Base-by-base conservation (phyloP, 2,888 invertebrate species). In the Uloborus plumipes region DNA sequence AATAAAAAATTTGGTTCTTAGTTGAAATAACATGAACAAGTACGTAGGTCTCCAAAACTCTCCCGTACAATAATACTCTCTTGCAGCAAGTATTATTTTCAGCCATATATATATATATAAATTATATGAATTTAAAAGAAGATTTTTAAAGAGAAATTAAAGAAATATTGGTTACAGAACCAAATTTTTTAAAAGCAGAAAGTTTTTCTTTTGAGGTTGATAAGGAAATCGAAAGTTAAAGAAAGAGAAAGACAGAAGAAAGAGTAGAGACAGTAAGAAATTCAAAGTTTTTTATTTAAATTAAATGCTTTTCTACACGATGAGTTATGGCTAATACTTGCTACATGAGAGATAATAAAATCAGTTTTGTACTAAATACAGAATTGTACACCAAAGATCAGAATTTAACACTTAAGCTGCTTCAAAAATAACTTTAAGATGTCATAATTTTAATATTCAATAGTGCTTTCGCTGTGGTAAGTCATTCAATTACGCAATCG, bases 321-420 rank as follows among this genome's bases (percentile, higher is more conserved):
- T 55, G 53, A 72, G 49, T 65, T 49, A 67, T 61, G 69, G 64
- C 53, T 47, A 73, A 73, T 64, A 64, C 80, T 80, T 80, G 80
- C 80, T 80, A 80, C 80, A 80, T 80, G 80, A 80, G 80, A 80
- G 80, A 53, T 64, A 49, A 80, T 67, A 80, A 65, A 65, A 65
- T 51, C 26, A 66, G 47, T 14, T 66, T 66, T 66, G 66, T 22
- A 66, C 66, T 26, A 14, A 20, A 55, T 55, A 55, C 55, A 55
- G n/a, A 20, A 55, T 55, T 55, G 4, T 18, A 55, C 55, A 55
- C 55, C 15, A 55, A 18, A 20, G n/a, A 55, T 18, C 20, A 20
- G 47, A 51, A 51, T 66, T 66, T 14, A 51, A 66, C 66, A 66
- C 51, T 64, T 47, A 47, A 64, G 64, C 64, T 64, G 64, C 64